Evolutionary conservation across 2,797 vertebrate species (phyloP).

Genomic region (Apodemus agrarius): DNA sequence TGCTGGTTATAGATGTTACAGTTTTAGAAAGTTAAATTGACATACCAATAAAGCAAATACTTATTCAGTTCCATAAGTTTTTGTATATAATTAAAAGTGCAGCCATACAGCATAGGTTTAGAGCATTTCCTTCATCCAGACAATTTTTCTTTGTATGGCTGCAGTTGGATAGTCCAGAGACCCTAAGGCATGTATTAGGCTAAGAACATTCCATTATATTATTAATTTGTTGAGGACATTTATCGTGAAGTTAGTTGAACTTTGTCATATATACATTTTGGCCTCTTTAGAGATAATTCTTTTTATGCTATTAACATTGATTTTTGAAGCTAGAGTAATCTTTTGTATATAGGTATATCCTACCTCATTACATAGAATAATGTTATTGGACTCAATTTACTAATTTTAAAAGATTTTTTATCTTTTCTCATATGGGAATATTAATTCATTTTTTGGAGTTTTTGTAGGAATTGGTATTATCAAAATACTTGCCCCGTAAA

Average conservation of each 20-base stretch:
- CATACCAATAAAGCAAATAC: background rate
- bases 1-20: background rate
- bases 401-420: background rate
- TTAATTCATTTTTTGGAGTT: background rate
- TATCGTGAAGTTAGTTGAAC: background rate
- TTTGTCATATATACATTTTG: slow-evolving; percentile 1
- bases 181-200: background rate
- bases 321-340: background rate
- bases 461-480: background rate
- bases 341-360: background rate
- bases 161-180: background rate
- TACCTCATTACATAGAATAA: background rate
- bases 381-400: background rate
- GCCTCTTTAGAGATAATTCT: background rate
- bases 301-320: background rate
- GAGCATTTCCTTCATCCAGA: background rate
- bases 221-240: background rate
- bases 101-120: background rate
- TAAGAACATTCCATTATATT: background rate
- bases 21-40: background rate
- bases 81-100: background rate
- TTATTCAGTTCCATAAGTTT: background rate
- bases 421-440: background rate
- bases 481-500: background rate
- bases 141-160: background rate